Evolutionary conservation across 2,113 vertebrate species (phyloP).

Genomic region (Sturnira hondurensis): DNA sequence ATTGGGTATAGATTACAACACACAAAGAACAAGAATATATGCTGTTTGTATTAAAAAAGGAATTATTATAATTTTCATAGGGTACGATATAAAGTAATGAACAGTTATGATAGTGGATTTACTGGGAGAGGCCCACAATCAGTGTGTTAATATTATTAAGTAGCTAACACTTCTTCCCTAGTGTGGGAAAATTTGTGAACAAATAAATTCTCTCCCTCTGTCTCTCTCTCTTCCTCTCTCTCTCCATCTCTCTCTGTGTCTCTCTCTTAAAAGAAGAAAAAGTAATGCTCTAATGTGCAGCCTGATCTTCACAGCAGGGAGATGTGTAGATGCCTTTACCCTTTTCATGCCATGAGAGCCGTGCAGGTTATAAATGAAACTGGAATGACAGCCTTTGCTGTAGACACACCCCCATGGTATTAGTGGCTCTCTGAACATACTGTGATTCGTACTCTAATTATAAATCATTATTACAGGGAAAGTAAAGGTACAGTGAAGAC

Average conservation of each 20-base stretch:
- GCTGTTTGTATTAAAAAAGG: background rate
- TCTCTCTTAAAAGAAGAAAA: background rate
- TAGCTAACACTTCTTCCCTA: background rate
- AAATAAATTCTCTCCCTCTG: background rate
- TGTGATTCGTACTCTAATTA: conserved; percentile 51
- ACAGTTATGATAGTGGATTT: background rate
- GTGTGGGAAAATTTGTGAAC: background rate
- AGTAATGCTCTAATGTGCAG: background rate
- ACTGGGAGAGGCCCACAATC: background rate
- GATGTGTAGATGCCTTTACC: background rate
- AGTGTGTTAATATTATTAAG: background rate
- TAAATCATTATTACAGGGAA: background rate
- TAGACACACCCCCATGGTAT: conserved; percentile 63
- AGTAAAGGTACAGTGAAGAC: conserved; percentile 38
- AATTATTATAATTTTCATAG: background rate
- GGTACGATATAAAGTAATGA: background rate
- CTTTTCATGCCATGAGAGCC: conserved; percentile 31
- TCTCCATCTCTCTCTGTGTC: accelerated
- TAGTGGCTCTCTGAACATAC: conserved; percentile 48
- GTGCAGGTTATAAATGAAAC: conserved; percentile 9
- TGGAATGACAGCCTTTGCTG: conserved; percentile 56
- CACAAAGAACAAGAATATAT: background rate
- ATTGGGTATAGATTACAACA: background rate
- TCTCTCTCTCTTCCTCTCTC: no score
- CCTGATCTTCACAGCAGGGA: background rate